Percentiles rank a stretch among this genome's conserved stretches.
Conservation (phyloP, 2,797 vertebrate species). For the Phataginus tetradactyla region DNA sequence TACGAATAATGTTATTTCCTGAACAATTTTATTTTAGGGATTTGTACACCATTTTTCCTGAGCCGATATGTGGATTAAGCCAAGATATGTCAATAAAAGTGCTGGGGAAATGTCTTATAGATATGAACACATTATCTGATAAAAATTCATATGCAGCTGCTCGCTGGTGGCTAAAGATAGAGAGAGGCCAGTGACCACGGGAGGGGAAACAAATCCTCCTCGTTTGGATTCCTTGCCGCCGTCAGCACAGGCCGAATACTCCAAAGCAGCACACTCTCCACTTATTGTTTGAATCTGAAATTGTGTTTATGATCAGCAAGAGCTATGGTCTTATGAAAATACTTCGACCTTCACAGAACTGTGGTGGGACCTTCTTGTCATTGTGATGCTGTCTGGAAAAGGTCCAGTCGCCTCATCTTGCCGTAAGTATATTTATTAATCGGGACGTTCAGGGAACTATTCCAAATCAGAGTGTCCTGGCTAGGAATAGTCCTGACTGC, state of each 20-base stretch:
- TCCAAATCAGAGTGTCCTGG: background rate
- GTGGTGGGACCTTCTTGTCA: background rate
- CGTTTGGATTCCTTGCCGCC: slow-evolving; percentile 5
- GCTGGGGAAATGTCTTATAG: slow-evolving; percentile 54
- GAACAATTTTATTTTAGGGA: slow-evolving; percentile 75
- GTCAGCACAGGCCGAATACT: slow-evolving; percentile 2
- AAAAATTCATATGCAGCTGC: slow-evolving; percentile 62
- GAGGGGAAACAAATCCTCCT: background rate
- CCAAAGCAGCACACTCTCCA: background rate
- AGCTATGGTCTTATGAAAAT: background rate
- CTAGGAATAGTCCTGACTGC: background rate
- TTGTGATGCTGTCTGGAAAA: background rate
- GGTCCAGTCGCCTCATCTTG: background rate
- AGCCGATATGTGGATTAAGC: slow-evolving; percentile 73
- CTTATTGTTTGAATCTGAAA: background rate
- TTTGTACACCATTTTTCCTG: slow-evolving; percentile 69
- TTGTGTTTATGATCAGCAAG: background rate
- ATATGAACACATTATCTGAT: slow-evolving; percentile 72
- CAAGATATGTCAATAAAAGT: slow-evolving; percentile 70
- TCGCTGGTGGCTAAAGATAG: slow-evolving; percentile 55
- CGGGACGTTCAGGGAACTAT: background rate
- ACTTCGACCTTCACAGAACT: slow-evolving; percentile 15
- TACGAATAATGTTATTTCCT: slow-evolving; percentile 82
- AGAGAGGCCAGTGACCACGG: slow-evolving; percentile 45
- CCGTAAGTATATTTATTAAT: background rate